phyloP scores from a whole-genome alignment of 2,888 invertebrate genomes.

The Drosophila monieri region DNA sequence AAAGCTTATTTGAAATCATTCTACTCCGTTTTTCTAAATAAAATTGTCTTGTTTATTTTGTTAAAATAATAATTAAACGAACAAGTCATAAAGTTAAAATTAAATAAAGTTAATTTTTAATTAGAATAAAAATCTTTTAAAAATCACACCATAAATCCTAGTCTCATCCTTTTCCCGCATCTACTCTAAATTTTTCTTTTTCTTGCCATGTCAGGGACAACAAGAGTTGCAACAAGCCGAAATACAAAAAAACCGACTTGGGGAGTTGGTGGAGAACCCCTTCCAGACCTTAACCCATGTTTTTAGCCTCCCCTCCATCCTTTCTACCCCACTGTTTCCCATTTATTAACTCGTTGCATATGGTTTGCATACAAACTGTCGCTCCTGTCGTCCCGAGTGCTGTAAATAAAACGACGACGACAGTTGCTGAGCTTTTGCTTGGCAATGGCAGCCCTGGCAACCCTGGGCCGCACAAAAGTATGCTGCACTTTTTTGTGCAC shows the following conservation, averaged over 20 bases:
- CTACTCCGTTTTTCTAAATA: no score
- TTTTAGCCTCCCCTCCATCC: not conserved
- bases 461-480: conserved; percentile 49
- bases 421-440: conserved; percentile 55
- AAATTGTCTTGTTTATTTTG: not conserved
- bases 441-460: conserved; percentile 56
- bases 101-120: not conserved
- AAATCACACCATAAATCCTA: not conserved
- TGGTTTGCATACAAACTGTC: conserved; percentile 69
- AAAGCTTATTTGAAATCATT: no score
- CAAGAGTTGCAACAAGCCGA: conserved; percentile 22
- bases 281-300: conserved; percentile 8
- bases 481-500: conserved; percentile 68
- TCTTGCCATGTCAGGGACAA: not conserved
- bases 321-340: conserved; percentile 35
- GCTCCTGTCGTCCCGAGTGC: conserved; percentile 40
- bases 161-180: not conserved
- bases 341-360: conserved; percentile 79
- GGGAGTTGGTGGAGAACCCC: not conserved
- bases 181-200: not conserved
- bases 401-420: conserved; percentile 64
- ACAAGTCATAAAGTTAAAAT: no score
- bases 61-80: not conserved
- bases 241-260: conserved; percentile 26
- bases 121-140: not conserved